phyloP scores from a whole-genome alignment of 2,797 vertebrate species.

The Brachyrhaphis roseni region DNA sequence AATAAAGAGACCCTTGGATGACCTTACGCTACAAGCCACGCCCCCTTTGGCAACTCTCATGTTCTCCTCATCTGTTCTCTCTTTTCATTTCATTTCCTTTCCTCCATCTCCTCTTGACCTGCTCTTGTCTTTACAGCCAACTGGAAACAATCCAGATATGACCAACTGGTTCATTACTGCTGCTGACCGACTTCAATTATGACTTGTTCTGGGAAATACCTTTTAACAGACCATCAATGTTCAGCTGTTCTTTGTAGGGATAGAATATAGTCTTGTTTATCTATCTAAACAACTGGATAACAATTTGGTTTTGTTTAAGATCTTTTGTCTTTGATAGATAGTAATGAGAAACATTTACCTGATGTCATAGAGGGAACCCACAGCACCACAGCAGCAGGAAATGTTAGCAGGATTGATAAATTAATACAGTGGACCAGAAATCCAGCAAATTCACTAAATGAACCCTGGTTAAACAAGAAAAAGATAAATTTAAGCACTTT shows the following conservation, averaged over 20 bases:
- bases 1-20: conserved; percentile 60
- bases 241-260: conserved; percentile 55
- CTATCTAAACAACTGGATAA: conserved; percentile 18
- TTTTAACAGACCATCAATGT: conserved; percentile 53
- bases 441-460: conserved; percentile 83
- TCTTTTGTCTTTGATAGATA: conserved; percentile 21
- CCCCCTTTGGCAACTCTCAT: conserved; percentile 44
- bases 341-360: conserved; percentile 73
- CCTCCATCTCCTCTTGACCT: conserved; percentile 3
- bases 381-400: conserved; percentile 85
- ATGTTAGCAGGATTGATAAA: conserved; percentile 81
- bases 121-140: conserved; percentile 55
- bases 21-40: conserved; percentile 53
- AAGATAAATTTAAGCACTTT: conserved; percentile 15
- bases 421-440: conserved; percentile 82
- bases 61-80: conserved; percentile 14
- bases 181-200: conserved; percentile 69
- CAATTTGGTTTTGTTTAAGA: conserved; percentile 12
- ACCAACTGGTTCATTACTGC: conserved; percentile 77
- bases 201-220: conserved; percentile 49
- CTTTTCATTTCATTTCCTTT: conserved; percentile 2
- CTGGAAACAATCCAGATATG: conserved; percentile 74
- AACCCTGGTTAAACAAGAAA: conserved; percentile 74
- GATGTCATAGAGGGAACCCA: conserved; percentile 85
- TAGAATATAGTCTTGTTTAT: conserved; percentile 23